phyloP scores from a whole-genome alignment of 2,888 invertebrate genomes.

The Philopedon plagiatum region DNA sequence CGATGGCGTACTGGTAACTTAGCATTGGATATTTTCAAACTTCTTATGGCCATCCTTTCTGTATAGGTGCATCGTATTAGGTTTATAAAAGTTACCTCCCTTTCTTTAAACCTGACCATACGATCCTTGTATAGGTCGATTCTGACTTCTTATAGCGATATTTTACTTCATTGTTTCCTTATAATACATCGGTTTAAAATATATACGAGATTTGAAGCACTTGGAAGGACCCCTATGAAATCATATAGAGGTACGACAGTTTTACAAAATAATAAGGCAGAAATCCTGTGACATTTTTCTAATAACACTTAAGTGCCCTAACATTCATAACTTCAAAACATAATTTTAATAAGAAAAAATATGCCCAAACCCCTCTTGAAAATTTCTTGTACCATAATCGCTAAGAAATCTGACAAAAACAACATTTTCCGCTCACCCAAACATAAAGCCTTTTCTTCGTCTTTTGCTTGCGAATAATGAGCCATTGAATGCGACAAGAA shows the following conservation, averaged over 20 bases:
- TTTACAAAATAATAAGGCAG: background rate
- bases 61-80: too few relatives aligned
- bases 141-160: too few relatives aligned
- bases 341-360: slow-evolving; percentile 26
- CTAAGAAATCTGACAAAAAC: slow-evolving; percentile 42
- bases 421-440: slow-evolving; percentile 44
- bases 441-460: slow-evolving; percentile 41
- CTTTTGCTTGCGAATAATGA: slow-evolving; percentile 41
- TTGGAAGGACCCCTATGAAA: background rate
- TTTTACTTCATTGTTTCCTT: too few relatives aligned
- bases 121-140: too few relatives aligned
- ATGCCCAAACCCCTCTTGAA: slow-evolving; percentile 23
- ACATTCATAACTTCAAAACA: slow-evolving; percentile 27
- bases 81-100: too few relatives aligned
- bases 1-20: too few relatives aligned
- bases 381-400: slow-evolving; percentile 28
- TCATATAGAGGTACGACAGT: background rate
- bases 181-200: too few relatives aligned
- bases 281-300: slow-evolving; percentile 11
- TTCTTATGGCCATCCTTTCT: too few relatives aligned
- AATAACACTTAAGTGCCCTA: slow-evolving; percentile 17
- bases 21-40: too few relatives aligned
- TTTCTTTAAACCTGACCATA: too few relatives aligned
- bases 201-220: background rate
- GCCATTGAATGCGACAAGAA: slow-evolving; percentile 51